These are phyloP conservation scores for Platyrinchus mystaceus DNA, from an alignment of 2,797 vertebrate genomes.

Conservation along the genomic window DNA sequence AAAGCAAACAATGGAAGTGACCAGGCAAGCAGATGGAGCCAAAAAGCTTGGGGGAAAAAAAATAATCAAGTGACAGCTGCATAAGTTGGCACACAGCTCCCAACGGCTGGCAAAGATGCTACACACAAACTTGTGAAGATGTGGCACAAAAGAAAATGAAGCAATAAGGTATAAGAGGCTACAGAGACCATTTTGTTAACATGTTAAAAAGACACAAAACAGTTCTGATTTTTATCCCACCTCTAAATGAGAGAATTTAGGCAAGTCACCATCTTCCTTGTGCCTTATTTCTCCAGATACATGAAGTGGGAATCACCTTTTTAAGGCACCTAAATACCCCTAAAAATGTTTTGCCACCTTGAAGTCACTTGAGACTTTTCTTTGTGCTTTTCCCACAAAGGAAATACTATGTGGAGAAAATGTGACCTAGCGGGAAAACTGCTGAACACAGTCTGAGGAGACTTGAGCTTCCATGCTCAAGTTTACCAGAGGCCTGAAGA, in stretches of 20 bases:
- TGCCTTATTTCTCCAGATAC: background rate
- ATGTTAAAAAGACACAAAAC: background rate
- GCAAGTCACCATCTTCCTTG: background rate
- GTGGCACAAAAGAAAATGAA: background rate
- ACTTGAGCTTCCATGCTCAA: background rate
- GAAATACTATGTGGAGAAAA: background rate
- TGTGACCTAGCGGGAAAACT: background rate
- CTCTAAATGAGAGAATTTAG: background rate
- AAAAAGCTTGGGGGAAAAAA: background rate
- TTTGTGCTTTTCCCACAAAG: background rate
- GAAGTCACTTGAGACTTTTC: background rate
- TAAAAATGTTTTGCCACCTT: background rate
- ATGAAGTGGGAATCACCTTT: background rate
- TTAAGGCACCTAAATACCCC: background rate
- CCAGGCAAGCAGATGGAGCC: constrained; percentile 30
- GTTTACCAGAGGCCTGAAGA: background rate
- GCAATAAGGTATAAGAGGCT: background rate
- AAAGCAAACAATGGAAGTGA: constrained; percentile 40
- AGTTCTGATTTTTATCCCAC: background rate
- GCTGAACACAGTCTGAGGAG: background rate
- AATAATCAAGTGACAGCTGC: constrained; percentile 39
- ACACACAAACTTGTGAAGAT: background rate
- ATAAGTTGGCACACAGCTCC: background rate
- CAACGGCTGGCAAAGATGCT: background rate
- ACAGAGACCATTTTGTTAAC: background rate